These are phyloP conservation scores for Trissolcus brochymenae DNA, from an alignment of 2,888 invertebrate species.

Conservation along the genomic window DNA sequence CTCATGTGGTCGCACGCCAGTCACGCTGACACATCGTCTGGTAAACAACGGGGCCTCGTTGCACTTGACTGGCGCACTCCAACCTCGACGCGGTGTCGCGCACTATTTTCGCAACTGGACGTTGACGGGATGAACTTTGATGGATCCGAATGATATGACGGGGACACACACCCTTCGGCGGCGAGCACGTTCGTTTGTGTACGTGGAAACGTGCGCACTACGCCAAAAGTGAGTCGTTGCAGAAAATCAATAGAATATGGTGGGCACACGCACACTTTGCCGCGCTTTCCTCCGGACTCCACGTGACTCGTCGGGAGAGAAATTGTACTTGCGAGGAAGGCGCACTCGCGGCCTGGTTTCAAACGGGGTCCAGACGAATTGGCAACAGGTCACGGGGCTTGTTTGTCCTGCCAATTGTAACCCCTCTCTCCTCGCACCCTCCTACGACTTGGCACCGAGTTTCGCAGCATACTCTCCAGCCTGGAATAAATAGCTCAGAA, in stretches of 20 bases:
- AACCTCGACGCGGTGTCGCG: conserved; percentile 32
- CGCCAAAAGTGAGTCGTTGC: conserved; percentile 63
- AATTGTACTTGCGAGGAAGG: conserved; percentile 1
- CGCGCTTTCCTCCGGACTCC: conserved; percentile 55
- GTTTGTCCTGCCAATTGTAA: neutral
- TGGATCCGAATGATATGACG: conserved; percentile 63
- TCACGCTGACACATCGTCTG: conserved; percentile 44
- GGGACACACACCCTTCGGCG: conserved; percentile 65
- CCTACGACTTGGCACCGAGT: neutral
- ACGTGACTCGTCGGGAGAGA: conserved; percentile 40
- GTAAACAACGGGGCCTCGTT: conserved; percentile 41
- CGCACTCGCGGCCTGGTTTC: conserved; percentile 4
- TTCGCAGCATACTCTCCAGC: neutral
- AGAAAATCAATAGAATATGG: conserved; percentile 72
- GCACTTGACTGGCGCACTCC: conserved; percentile 16
- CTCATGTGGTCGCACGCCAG: conserved; percentile 36
- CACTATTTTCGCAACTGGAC: conserved; percentile 48
- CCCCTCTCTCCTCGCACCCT: too few relatives aligned
- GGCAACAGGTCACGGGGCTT: conserved; percentile 16
- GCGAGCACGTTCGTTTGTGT: conserved; percentile 61
- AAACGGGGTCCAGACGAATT: neutral
- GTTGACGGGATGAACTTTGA: conserved; percentile 63
- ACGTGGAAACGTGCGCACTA: conserved; percentile 69
- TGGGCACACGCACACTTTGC: conserved; percentile 57
- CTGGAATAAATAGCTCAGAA: too few relatives aligned